Percentiles rank a stretch among this genome's conserved stretches.
phyloP scores from a whole-genome alignment of 2,113 vertebrate species.

The Thunnus maccoyii region DNA sequence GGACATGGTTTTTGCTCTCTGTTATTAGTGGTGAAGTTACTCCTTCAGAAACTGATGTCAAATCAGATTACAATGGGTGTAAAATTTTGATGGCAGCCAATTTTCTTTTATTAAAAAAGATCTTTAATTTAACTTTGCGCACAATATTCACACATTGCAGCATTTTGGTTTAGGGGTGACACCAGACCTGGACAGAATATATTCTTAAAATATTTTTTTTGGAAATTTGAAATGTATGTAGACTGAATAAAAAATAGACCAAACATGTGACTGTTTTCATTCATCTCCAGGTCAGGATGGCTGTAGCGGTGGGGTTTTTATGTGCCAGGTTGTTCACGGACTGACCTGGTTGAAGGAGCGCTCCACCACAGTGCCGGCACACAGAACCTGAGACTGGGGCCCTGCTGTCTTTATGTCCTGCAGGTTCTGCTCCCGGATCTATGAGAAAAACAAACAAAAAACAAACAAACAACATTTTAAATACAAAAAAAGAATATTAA shows the following conservation, averaged over 20 bases:
- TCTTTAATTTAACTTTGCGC: conserved; percentile 25
- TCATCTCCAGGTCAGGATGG: conserved; percentile 64
- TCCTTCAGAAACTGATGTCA: conserved; percentile 13
- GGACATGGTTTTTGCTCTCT: conserved; percentile 23
- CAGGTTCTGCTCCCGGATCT: conserved; percentile 98
- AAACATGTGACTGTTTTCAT: conserved; percentile 1
- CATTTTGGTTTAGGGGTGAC: conserved; percentile 17
- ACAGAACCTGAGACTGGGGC: conserved; percentile 95
- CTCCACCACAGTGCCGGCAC: conserved; percentile 89
- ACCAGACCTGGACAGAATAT: conserved; percentile 67
- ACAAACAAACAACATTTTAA: neutral
- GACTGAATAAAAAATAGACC: neutral
- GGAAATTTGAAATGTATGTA: neutral
- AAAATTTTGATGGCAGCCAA: conserved; percentile 28
- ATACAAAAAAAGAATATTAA: neutral
- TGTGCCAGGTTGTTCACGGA: conserved; percentile 17
- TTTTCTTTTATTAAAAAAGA: neutral
- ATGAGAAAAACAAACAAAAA: neutral
- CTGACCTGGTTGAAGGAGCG: conserved; percentile 95
- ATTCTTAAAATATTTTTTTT: neutral
- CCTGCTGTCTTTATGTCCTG: conserved; percentile 98
- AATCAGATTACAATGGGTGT: conserved; percentile 45
- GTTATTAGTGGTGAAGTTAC: conserved; percentile 16
- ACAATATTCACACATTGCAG: conserved; percentile 51
- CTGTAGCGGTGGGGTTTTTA: conserved; percentile 13